A percentile compares a stretch with the other conserved stretches of the same genome.
Evolutionary conservation across 2,888 invertebrate genomes (phyloP).

Genomic region (Rhagonycha lutea): DNA sequence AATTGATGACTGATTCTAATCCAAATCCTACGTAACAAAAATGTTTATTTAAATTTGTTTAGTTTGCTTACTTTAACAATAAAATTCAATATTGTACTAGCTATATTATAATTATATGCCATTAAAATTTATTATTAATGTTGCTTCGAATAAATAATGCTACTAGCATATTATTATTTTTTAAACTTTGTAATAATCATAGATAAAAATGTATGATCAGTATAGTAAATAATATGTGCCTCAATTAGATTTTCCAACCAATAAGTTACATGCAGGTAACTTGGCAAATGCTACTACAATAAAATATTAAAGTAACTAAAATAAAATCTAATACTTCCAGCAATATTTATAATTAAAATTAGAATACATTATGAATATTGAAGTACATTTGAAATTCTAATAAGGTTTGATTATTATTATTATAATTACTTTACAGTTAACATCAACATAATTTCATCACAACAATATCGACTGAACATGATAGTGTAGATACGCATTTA

Average conservation of each 20-base stretch:
- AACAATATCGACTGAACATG: no score
- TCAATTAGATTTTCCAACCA: background rate
- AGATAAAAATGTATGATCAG: background rate
- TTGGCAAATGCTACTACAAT: background rate
- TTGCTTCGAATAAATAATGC: background rate
- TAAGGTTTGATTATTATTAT: background rate
- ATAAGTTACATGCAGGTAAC: background rate
- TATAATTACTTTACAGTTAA: background rate
- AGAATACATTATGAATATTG: background rate
- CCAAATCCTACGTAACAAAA: no score
- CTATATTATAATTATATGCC: no score
- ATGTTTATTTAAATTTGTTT: no score
- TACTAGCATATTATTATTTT: background rate
- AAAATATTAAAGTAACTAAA: background rate
- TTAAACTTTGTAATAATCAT: background rate
- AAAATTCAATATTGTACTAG: no score
- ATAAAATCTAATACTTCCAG: background rate
- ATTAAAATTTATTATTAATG: no score
- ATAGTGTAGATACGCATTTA: no score
- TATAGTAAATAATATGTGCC: background rate
- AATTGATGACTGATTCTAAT: no score
- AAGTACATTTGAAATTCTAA: background rate
- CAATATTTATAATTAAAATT: background rate
- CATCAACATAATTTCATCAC: background rate
- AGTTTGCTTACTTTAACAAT: no score